Conservation (phyloP, 2,797 vertebrate species). For the Kryptolebias ocellatus region DNA sequence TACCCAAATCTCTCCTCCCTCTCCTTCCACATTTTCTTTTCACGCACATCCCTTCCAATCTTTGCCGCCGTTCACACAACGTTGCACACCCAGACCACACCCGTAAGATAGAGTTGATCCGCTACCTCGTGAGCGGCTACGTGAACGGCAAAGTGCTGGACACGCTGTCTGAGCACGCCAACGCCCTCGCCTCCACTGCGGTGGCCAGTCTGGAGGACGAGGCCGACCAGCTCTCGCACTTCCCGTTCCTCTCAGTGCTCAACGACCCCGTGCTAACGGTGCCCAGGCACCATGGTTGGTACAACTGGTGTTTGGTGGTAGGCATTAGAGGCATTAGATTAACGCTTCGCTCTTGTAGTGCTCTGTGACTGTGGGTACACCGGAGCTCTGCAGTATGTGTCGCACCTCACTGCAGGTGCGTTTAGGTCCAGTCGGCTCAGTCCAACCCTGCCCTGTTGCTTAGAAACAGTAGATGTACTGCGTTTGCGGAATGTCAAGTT, state of each 20-base stretch:
- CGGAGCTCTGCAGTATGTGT: conserved; percentile 44
- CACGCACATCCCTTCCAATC: conserved; percentile 1
- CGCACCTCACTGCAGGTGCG: conserved; percentile 49
- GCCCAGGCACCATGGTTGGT: conserved; percentile 93
- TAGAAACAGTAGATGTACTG: conserved; percentile 42
- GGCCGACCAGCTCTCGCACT: conserved; percentile 88
- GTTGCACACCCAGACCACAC: conserved; percentile 85
- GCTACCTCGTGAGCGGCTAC: conserved; percentile 92
- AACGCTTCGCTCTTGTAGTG: conserved; percentile 42
- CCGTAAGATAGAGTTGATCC: conserved; percentile 92
- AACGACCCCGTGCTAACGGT: conserved; percentile 84
- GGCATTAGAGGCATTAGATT: conserved; percentile 53
- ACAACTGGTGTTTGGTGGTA: conserved; percentile 48
- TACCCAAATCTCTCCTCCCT: conserved; percentile 45
- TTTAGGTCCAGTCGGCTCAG: conserved; percentile 40
- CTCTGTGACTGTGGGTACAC: conserved; percentile 42
- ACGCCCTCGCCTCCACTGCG: conserved; percentile 87
- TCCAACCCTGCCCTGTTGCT: conserved; percentile 29
- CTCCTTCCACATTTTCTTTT: conserved; percentile 14
- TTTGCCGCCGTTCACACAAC: conserved; percentile 24
- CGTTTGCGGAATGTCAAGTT: conserved; percentile 13
- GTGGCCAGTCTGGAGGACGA: conserved; percentile 89
- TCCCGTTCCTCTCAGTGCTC: conserved; percentile 88
- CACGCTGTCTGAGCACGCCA: conserved; percentile 90
- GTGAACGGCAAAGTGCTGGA: conserved; percentile 90